Evolutionary conservation across 2,113 vertebrate species (phyloP), one percentile per base, ranked within the genome.

Genomic region (Microcebus ravelobensis): DNA sequence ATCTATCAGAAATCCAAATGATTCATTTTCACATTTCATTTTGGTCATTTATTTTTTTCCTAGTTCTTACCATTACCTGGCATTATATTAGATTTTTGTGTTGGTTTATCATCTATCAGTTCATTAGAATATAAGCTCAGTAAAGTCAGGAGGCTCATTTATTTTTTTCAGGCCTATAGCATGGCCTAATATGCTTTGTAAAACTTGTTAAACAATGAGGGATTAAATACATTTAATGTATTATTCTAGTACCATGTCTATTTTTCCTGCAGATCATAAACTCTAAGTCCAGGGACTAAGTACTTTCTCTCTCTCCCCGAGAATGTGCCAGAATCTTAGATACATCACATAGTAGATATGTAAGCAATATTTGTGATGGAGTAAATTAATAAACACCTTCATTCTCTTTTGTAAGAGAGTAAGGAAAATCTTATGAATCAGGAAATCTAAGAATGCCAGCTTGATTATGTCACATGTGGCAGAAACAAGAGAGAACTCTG

Each of bases 341-440:
- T 11, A 80, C 25, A n/a, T 55, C 86, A 65, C 17, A 50, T 6
- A 77, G 48, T 61, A 96, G 7, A 70, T n/a, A 95, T 3, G 18
- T 7, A 95, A 93, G 83, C 29, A 87, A 34, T 67, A 76, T 67
- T 70, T 87, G 23, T 29, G 2, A 68, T 61, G 7, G 36, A 68
- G 31, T 59, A 87, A 90, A 76, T 90, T 48, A 87, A 84, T 55
- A 91, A 93, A 81, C 17, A 80, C 20, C 17, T 84, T 94, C 36
- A 77, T 57, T 86, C 87, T 88, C 70, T 88, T 92, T 87, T 95
- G 50, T 73, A 42, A 93, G 8, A 34, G 17, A 88, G 31, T 50
- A 23, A 92, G 36, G 57, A 63, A 90, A 93, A 67, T 76, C 31
- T 90, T 91, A 88, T 39, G 45, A 89, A 94, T 36, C 57, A 90